Percentiles rank a stretch among this genome's conserved stretches.
Conservation (phyloP, 2,113 vertebrate species). For the Engraulis encrasicolus region DNA sequence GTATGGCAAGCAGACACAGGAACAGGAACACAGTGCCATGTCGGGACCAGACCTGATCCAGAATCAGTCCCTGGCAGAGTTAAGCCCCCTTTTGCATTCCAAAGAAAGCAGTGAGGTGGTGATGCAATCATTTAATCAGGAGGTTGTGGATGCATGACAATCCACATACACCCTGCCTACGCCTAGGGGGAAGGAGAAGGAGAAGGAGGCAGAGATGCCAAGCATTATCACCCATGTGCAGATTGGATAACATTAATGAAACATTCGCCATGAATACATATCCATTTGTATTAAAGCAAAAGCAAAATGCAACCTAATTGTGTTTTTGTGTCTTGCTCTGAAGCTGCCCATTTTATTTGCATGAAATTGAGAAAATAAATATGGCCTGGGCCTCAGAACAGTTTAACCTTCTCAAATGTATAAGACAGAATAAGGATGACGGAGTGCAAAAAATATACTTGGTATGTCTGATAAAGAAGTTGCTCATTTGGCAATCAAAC, state of each 20-base stretch:
- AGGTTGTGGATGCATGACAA: background rate
- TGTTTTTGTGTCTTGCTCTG: background rate
- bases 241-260: conserved; percentile 7
- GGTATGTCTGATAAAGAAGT: background rate
- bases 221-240: conserved; percentile 8
- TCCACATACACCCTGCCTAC: background rate
- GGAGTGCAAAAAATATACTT: background rate
- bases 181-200: too few species aligned
- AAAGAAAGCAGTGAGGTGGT: background rate
- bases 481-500: background rate
- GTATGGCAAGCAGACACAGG: too few species aligned
- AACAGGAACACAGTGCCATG: too few species aligned
- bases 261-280: background rate
- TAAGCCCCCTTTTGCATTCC: background rate
- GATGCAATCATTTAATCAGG: conserved; percentile 6
- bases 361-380: background rate
- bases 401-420: background rate
- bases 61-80: background rate
- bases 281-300: background rate
- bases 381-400: background rate
- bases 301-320: background rate
- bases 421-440: background rate
- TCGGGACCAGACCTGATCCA: background rate
- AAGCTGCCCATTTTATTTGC: background rate
- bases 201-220: background rate